Evolutionary conservation across 2,113 vertebrate genomes (phyloP), one percentile per base, ranked within the genome.

Genomic region (Pomatostomus ruficeps): DNA sequence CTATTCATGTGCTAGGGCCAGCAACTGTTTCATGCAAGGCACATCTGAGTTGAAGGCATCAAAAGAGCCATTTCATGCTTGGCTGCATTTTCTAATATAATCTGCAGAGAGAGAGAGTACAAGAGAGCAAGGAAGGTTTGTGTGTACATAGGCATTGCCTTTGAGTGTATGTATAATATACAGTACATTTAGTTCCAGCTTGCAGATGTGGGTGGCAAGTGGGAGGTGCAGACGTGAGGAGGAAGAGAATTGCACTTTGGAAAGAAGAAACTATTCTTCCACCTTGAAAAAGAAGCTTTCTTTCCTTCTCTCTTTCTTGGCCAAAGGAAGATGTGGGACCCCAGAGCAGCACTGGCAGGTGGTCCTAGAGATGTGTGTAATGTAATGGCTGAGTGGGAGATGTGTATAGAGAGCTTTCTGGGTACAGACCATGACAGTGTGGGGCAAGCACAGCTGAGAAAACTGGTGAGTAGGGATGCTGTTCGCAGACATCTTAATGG

Each of bases 11-110:
- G 4, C 63, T 49, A 38, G 59, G 80, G 88, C 79, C 85, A 73
- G 73, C 38, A 88, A 38, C n/a, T 72, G 84, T 93, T 97, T 92
- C 85, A 95, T 97, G 92, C 96, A 73, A 82, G 91, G 93, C 96
- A 79, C 92, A 94, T 96, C 96, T 90, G 92, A 97, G 58, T 95
- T 88, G 66, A 96, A 97, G 86, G 96, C 87, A 35, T 98, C 97
- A 94, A 97, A 98, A 96, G 95, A 97, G 91, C 97, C 96, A 98
- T 98, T 98, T 98, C 97, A 98, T 91, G 97, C 95, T 95, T 97
- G 95, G 91, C 88, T 98, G 95, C 96, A 61, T 95, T 97, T 97
- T 97, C 97, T 98, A 98, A 97, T 98, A 84, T 95, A 96, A 96
- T 95, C 92, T 23, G 6, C 48, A 84, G 83, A 35, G 94, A 92